phyloP scores from a whole-genome alignment of 2,888 invertebrate genomes.

The Folsomia candida region DNA sequence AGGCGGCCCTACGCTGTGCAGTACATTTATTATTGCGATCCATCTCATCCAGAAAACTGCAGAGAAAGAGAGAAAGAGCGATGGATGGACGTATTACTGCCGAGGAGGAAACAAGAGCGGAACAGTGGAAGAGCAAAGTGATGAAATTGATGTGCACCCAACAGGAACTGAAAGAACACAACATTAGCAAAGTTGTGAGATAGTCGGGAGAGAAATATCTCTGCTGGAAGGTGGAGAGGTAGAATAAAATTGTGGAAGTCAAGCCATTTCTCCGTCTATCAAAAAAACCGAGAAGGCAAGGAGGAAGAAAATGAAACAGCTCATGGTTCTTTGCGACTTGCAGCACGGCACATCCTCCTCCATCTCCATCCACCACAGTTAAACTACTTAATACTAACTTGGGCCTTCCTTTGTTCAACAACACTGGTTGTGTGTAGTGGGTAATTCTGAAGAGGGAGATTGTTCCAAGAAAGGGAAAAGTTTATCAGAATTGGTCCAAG shows the following conservation, averaged over 20 bases:
- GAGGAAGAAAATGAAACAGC: neutral
- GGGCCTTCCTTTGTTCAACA: no score
- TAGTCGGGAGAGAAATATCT: neutral
- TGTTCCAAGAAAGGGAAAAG: neutral
- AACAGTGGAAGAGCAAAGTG: slow-evolving; percentile 1
- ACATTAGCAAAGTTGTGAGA: slow-evolving; percentile 8
- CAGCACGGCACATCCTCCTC: neutral
- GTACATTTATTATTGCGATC: neutral
- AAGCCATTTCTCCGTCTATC: slow-evolving; percentile 9
- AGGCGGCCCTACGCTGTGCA: neutral
- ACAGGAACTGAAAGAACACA: slow-evolving; percentile 13
- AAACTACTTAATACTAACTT: neutral
- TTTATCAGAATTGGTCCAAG: neutral
- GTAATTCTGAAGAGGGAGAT: neutral
- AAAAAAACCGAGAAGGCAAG: neutral
- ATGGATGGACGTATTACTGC: slow-evolving; percentile 1
- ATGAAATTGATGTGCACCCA: slow-evolving; percentile 20
- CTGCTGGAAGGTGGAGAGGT: neutral
- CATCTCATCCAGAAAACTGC: neutral
- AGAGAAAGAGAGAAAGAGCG: neutral
- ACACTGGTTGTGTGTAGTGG: neutral
- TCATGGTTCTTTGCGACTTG: no score
- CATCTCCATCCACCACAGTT: neutral
- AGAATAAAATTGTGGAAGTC: slow-evolving; percentile 11
- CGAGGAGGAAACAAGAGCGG: neutral